These are phyloP conservation scores for Aphaenogaster rudis DNA, from an alignment of 1,140 invertebrate genomes.

Conservation along the genomic window DNA sequence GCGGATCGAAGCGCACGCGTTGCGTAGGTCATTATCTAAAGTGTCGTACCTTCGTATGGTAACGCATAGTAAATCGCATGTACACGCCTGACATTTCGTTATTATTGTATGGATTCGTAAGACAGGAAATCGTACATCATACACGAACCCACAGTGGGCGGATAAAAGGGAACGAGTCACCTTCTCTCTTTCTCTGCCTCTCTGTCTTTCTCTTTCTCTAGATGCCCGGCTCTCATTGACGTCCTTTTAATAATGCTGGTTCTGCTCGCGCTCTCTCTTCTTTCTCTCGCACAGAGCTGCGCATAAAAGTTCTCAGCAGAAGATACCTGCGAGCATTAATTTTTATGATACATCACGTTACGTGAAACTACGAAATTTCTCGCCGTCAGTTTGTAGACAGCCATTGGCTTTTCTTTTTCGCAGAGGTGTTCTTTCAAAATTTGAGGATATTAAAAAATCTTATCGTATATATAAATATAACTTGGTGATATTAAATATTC, in stretches of 20 bases:
- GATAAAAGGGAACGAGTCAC: slow-evolving; percentile 77
- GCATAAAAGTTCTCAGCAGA: slow-evolving; percentile 11
- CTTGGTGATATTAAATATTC: neutral
- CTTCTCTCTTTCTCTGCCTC: slow-evolving; percentile 63
- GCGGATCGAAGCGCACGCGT: slow-evolving; percentile 43
- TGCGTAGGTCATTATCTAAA: slow-evolving; percentile 73
- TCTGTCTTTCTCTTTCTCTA: slow-evolving; percentile 38
- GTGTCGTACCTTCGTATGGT: slow-evolving; percentile 70
- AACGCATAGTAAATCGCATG: slow-evolving; percentile 76
- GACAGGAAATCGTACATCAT: slow-evolving; percentile 79
- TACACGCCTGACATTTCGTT: slow-evolving; percentile 77
- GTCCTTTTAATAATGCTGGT: slow-evolving; percentile 37
- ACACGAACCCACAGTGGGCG: slow-evolving; percentile 75
- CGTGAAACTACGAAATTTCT: slow-evolving; percentile 3
- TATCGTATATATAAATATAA: neutral
- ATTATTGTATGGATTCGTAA: slow-evolving; percentile 74
- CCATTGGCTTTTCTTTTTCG: neutral
- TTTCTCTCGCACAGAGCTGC: slow-evolving; percentile 16
- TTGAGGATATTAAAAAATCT: neutral
- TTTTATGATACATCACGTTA: slow-evolving; percentile 12
- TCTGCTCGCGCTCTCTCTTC: slow-evolving; percentile 13
- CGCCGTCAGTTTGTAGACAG: neutral
- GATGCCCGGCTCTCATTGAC: slow-evolving; percentile 8
- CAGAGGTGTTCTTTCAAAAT: neutral
- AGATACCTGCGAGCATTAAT: slow-evolving; percentile 21